A percentile compares a stretch with the other conserved stretches of the same genome.
Evolutionary conservation across 2,888 invertebrate species (phyloP).

Genomic region (Tryphoninae sp.): DNA sequence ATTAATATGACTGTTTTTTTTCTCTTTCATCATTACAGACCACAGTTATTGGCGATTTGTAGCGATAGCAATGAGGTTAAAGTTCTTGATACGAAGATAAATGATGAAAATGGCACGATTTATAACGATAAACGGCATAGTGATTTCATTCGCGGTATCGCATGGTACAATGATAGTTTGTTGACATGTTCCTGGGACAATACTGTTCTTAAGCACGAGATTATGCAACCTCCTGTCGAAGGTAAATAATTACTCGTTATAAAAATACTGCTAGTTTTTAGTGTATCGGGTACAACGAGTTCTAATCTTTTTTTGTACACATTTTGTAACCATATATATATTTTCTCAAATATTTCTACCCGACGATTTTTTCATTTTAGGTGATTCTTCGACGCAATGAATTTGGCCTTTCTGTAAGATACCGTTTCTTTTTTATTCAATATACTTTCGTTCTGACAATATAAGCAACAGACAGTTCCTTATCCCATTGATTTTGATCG

Average conservation of each 20-base stretch:
- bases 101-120: slow-evolving; percentile 63
- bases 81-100: slow-evolving; percentile 79
- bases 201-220: slow-evolving; percentile 79
- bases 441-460: slow-evolving; percentile 10
- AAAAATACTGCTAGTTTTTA: slow-evolving; percentile 16
- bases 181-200: slow-evolving; percentile 85
- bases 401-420: not conserved
- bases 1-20: slow-evolving; percentile 10
- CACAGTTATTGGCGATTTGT: slow-evolving; percentile 82
- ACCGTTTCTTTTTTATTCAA: not conserved
- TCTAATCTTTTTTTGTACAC: slow-evolving; percentile 4
- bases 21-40: slow-evolving; percentile 66
- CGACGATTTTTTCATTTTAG: not conserved
- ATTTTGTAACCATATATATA: not conserved
- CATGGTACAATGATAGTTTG: slow-evolving; percentile 83
- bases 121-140: slow-evolving; percentile 82
- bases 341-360: not conserved
- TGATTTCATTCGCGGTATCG: slow-evolving; percentile 83
- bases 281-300: slow-evolving; percentile 23
- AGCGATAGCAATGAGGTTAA: slow-evolving; percentile 81
- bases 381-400: not conserved
- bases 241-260: slow-evolving; percentile 24
- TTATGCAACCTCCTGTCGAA: slow-evolving; percentile 42
- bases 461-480: not conserved
- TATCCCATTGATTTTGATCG: slow-evolving; percentile 1